A percentile compares a stretch with the other conserved stretches of the same genome.
These are phyloP conservation scores for Uloborus plumipes DNA, from an alignment of 2,888 invertebrate genomes.

Conservation along the genomic window DNA sequence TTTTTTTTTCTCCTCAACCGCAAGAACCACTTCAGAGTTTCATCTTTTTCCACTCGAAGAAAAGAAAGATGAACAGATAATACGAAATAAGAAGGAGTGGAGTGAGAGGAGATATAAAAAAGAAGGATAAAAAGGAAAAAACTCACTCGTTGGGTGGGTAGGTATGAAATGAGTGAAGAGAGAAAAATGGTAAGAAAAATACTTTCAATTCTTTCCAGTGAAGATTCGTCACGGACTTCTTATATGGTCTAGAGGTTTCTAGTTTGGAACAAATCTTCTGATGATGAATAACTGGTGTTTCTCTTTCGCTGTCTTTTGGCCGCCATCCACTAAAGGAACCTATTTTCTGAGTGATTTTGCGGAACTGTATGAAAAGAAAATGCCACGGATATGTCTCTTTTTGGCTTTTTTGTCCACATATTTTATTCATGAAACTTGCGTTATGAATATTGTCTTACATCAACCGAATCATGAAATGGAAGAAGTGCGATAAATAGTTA, in stretches of 20 bases:
- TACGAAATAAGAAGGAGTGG: slow-evolving; percentile 14
- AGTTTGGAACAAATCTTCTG: slow-evolving; percentile 17
- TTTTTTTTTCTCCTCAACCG: neutral
- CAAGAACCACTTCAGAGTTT: slow-evolving; percentile 37
- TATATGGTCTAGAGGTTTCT: slow-evolving; percentile 14
- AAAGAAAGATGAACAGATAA: slow-evolving; percentile 33
- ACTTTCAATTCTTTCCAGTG: slow-evolving; percentile 31
- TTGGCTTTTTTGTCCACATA: neutral
- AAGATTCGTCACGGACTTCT: slow-evolving; percentile 33
- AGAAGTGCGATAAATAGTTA: no score
- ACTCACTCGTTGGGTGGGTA: neutral
- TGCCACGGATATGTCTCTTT: neutral
- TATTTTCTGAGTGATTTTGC: no score
- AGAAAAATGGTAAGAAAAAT: neutral
- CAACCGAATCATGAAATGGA: no score
- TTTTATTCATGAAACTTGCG: no score
- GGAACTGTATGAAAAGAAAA: no score
- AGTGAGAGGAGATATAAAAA: neutral
- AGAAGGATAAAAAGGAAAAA: neutral
- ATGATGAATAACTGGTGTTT: slow-evolving; percentile 27
- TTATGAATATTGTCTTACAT: no score
- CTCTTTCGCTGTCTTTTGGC: no score
- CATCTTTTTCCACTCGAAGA: slow-evolving; percentile 41
- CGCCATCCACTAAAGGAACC: no score
- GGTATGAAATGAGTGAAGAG: slow-evolving; percentile 27